phyloP scores from a whole-genome alignment of 2,797 vertebrate genomes.

The Syncerus caffer region DNA sequence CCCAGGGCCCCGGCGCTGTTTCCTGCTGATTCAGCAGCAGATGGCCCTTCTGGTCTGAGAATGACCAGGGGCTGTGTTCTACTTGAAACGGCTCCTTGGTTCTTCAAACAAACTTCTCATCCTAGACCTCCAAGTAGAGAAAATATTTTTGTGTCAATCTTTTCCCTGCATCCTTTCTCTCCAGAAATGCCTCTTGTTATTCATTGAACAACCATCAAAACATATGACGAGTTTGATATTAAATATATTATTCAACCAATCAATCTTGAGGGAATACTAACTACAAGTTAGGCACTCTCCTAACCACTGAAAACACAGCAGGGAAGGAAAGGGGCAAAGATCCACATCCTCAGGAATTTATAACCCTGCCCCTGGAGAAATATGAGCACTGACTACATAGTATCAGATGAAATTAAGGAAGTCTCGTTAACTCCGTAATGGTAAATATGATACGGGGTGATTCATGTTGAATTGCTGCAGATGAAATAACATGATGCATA shows the following conservation, averaged over 20 bases:
- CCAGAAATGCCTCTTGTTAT: not conserved
- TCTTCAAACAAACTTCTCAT: not conserved
- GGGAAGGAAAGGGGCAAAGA: not conserved
- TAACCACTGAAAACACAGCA: not conserved
- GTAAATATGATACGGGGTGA: not conserved
- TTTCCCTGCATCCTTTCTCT: not conserved
- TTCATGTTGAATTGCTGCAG: not conserved
- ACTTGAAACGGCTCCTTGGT: too few species aligned
- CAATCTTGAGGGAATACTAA: not conserved
- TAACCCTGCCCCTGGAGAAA: not conserved
- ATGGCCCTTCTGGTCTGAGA: not conserved
- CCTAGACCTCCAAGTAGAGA: not conserved
- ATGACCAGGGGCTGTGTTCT: not conserved
- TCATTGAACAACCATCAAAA: not conserved
- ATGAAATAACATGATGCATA: not conserved
- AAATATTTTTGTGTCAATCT: not conserved
- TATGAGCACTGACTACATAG: not conserved
- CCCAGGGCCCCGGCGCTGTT: not conserved
- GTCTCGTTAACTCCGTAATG: not conserved
- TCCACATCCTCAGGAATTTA: not conserved
- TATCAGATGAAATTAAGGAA: not conserved
- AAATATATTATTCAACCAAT: not conserved
- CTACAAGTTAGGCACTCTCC: too few species aligned
- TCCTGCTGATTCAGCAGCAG: slow-evolving; percentile 40
- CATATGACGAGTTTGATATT: not conserved